These are phyloP conservation scores for Vanessa atalanta DNA, from an alignment of 1,140 invertebrate species.

Conservation along the genomic window DNA sequence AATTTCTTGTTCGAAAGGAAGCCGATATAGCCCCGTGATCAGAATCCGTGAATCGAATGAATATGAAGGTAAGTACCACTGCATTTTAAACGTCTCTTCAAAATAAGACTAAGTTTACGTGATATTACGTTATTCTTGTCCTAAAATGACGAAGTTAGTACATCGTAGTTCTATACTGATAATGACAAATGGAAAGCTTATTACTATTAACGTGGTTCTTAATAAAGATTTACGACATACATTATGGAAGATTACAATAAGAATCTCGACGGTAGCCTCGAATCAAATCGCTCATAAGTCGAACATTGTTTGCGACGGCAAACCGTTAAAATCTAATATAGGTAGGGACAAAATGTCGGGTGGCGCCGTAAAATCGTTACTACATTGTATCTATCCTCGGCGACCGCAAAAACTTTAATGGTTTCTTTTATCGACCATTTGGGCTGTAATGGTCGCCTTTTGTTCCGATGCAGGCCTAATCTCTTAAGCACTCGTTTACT, in stretches of 20 bases:
- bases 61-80: no score
- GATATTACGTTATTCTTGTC: no score
- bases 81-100: no score
- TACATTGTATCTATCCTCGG: constrained; percentile 47
- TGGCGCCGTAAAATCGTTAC: constrained; percentile 35
- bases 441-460: constrained; percentile 49
- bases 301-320: constrained; percentile 16
- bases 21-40: no score
- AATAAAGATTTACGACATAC: neutral
- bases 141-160: no score
- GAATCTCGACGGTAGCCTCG: neutral
- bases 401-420: constrained; percentile 60
- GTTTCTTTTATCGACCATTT: constrained; percentile 63
- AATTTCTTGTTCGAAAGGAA: no score
- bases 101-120: no score
- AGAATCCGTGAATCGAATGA: no score
- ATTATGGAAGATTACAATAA: neutral
- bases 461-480: constrained; percentile 35
- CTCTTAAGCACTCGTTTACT: constrained; percentile 31
- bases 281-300: constrained; percentile 22
- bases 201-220: no score
- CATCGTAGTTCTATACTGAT: no score
- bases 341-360: constrained; percentile 21
- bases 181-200: no score
- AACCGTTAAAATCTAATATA: constrained; percentile 43